Conservation (phyloP, 2,888 invertebrate species). For the Atethmia centrago region DNA sequence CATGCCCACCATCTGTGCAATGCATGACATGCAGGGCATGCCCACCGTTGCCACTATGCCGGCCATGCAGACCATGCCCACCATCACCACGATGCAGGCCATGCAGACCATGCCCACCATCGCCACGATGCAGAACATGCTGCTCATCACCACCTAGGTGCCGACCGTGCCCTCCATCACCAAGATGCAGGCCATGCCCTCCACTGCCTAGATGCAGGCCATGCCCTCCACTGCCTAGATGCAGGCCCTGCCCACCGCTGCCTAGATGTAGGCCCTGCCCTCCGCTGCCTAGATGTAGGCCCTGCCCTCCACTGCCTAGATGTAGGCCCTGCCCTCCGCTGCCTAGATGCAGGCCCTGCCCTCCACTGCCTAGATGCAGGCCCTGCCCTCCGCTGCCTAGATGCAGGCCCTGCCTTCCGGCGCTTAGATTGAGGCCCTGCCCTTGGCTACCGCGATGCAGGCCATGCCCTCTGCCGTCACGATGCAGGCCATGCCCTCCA, state of each 20-base stretch:
- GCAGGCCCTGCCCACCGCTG: background rate
- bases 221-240: slow-evolving; percentile 14
- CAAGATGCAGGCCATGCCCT: slow-evolving; percentile 60
- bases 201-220: slow-evolving; percentile 24
- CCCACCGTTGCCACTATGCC: background rate
- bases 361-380: background rate
- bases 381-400: background rate
- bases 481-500: slow-evolving; percentile 44
- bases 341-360: background rate
- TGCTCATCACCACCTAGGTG: slow-evolving; percentile 9
- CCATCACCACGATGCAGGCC: background rate
- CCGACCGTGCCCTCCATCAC: background rate
- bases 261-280: background rate
- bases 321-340: background rate
- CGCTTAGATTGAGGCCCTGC: background rate
- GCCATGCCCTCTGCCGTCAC: background rate
- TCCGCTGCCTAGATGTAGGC: background rate
- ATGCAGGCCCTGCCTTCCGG: background rate
- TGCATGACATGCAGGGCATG: background rate
- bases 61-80: slow-evolving; percentile 13
- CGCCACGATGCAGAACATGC: background rate
- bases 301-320: background rate
- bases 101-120: background rate
- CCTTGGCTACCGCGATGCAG: background rate
- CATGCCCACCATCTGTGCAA: background rate